Percentiles rank a stretch among this genome's conserved stretches.
phyloP scores from a whole-genome alignment of 2,113 vertebrate species.

The Boulengeromyrus knoepffleri region DNA sequence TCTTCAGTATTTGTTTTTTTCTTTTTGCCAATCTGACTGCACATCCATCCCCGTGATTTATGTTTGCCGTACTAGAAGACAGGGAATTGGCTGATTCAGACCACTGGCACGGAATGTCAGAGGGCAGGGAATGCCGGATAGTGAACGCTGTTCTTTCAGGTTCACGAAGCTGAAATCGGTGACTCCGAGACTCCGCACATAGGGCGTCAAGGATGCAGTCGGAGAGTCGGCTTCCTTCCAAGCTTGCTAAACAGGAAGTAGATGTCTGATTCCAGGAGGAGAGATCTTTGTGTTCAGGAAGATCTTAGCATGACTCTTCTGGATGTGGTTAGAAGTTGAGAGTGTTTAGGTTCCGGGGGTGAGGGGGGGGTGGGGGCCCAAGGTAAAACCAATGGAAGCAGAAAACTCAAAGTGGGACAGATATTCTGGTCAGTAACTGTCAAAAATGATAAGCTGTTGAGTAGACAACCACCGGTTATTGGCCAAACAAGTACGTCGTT shows the following conservation, averaged over 20 bases:
- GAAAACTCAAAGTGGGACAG: not conserved
- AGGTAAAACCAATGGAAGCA: not conserved
- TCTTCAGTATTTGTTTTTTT: not conserved
- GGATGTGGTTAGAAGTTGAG: not conserved
- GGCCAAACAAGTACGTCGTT: not conserved
- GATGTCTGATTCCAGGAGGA: not conserved
- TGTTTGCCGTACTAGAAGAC: not conserved
- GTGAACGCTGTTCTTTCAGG: not conserved
- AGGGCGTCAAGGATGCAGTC: not conserved
- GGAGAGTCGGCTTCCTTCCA: not conserved
- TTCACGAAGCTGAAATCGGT: not conserved
- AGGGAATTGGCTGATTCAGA: not conserved
- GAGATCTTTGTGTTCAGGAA: not conserved
- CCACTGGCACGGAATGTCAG: not conserved
- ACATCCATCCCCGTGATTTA: not conserved
- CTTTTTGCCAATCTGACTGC: not conserved
- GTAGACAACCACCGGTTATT: not conserved
- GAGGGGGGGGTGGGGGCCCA: not conserved
- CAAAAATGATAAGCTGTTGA: not conserved
- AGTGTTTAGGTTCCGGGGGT: not conserved
- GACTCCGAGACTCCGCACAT: not conserved
- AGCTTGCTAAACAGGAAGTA: not conserved
- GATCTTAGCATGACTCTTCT: not conserved
- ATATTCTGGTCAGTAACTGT: not conserved
- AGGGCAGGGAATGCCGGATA: not conserved